These are phyloP conservation scores for Symphodus melops DNA, from an alignment of 2,113 vertebrate genomes.

Conservation along the genomic window DNA sequence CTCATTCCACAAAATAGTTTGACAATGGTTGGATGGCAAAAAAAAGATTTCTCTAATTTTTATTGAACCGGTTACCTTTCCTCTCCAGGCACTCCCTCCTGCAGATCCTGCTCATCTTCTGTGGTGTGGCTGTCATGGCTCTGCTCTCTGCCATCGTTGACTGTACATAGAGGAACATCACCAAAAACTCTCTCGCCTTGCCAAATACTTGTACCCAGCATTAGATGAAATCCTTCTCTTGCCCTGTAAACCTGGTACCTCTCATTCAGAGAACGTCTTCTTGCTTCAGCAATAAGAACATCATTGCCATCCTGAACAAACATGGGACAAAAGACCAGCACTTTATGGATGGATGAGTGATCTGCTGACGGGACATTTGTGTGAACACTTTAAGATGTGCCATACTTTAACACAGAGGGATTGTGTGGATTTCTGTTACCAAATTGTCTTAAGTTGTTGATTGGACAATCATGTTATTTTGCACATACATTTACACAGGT, in stretches of 20 bases:
- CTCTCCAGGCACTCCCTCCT: constrained; percentile 88
- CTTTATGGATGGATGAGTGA: constrained; percentile 53
- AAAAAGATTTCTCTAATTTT: not conserved
- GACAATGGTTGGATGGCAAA: not conserved
- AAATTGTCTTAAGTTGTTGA: constrained; percentile 49
- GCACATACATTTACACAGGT: constrained; percentile 59
- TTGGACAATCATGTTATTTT: constrained; percentile 67
- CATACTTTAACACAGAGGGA: constrained; percentile 18
- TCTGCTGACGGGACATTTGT: constrained; percentile 21
- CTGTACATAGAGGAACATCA: constrained; percentile 62
- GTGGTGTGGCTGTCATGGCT: constrained; percentile 92
- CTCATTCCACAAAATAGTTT: too few relatives aligned
- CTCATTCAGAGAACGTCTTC: constrained; percentile 12
- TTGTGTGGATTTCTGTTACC: constrained; percentile 42
- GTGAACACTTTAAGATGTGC: constrained; percentile 52
- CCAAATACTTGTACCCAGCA: constrained; percentile 30
- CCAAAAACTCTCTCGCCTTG: constrained; percentile 18
- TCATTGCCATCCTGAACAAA: constrained; percentile 1
- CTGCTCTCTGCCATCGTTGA: constrained; percentile 87
- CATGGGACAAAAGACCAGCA: constrained; percentile 39
- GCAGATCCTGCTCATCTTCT: constrained; percentile 91
- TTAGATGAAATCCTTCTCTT: constrained; percentile 12
- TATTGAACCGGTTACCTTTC: not conserved
- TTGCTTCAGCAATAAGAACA: not conserved
- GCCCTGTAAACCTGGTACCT: constrained; percentile 9